Evolutionary conservation across 2,797 vertebrate species (phyloP), one percentile per base, ranked within the genome.

Genomic region (Lepilemur septentrionalis): DNA sequence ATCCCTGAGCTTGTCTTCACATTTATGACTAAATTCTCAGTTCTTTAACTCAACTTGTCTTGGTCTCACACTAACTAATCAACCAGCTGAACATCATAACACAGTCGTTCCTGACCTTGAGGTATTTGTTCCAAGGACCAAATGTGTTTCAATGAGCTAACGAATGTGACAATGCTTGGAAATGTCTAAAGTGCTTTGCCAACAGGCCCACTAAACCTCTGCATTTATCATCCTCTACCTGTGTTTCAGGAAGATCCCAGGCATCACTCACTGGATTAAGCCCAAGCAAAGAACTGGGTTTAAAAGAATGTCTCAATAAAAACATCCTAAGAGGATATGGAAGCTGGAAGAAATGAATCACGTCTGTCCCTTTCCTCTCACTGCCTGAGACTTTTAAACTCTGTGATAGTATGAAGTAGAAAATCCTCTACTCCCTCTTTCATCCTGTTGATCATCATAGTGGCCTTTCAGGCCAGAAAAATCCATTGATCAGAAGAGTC

Each of bases 371-470:
- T 93, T 89, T 85, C 38, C 50, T 91, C 25, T 59, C 7, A 13
- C 8, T 86, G 32, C n/a, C 52, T 59, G 38, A 91, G 55, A 79
- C 30, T 97, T 93, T 72, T 76, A 84, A 96, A 89, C 41, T 91
- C 89, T 67, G 89, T n/a, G 23, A 82, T 59, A 80, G 35, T 50
- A 43, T 25, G 2, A 93, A 93, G n/a, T 2, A 93, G 69, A 95
- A 96, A 96, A 92, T 82, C 23, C n/a, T 35, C 46, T 46, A 38
- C n/a, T 88, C n/a, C 18, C 46, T 89, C 18, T 48, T 91, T 88
- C 35, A 81, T 80, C n/a, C 30, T 73, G 8, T 57, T 95, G 80
- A 28, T 83, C 75, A 91, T 46, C 7, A 52, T 1, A 70, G 32
- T 80, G n/a, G 48, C 78, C 79, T 94, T 59, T 81, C 23, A 25